Conservation (phyloP, 2,797 vertebrate species). For the Sciurus vulgaris region DNA sequence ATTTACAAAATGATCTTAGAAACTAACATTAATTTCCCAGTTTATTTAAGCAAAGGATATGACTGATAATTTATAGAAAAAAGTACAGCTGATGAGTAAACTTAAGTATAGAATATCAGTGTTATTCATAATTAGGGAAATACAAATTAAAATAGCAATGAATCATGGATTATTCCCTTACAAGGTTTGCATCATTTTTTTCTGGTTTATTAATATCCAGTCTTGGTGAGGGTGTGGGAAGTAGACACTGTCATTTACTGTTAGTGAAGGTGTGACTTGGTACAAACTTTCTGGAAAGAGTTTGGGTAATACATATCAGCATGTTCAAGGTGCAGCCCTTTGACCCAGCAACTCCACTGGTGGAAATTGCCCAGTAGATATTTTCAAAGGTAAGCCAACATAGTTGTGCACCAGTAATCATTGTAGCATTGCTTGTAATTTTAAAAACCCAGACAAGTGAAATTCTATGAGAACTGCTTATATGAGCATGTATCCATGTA, state of each 20-base stretch:
- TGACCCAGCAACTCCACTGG: not conserved
- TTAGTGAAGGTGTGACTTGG: not conserved
- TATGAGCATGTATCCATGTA: not conserved
- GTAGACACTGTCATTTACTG: constrained; percentile 4
- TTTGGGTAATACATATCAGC: not conserved
- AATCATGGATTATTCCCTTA: constrained; percentile 43
- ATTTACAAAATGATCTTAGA: not conserved
- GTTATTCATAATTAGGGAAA: constrained; percentile 49
- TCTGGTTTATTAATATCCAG: not conserved
- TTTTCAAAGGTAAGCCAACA: constrained; percentile 16
- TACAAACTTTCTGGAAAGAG: constrained; percentile 32
- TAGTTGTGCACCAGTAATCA: not conserved
- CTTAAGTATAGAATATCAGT: not conserved
- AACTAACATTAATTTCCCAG: not conserved
- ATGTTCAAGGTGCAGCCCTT: not conserved
- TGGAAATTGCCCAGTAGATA: constrained; percentile 30
- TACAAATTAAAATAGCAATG: constrained; percentile 36
- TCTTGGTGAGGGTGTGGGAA: not conserved
- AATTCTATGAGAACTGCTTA: constrained; percentile 50
- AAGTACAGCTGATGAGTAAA: constrained; percentile 30
- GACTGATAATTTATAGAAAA: constrained; percentile 56
- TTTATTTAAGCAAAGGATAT: constrained; percentile 65
- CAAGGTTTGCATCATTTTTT: not conserved
- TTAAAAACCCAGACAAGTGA: constrained; percentile 48
- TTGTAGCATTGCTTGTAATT: constrained; percentile 39